Conservation (phyloP, 2,888 invertebrate genomes). For the Spicauda simplicius region DNA sequence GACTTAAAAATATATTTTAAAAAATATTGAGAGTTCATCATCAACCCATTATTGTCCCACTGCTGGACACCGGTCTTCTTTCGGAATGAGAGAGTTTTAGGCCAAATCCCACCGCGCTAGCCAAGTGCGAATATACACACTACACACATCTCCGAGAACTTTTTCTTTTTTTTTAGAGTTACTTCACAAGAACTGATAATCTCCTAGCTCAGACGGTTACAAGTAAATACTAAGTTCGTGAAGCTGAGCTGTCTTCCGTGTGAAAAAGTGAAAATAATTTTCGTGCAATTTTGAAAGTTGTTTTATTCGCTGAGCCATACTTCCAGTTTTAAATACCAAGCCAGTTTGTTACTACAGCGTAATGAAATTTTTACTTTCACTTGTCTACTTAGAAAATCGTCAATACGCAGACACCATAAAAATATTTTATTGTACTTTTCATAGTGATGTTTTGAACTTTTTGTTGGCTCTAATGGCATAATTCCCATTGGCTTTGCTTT, state of each 20-base stretch:
- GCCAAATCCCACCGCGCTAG: too few species aligned
- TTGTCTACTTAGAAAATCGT: conserved; percentile 18
- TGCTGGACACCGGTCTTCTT: too few species aligned
- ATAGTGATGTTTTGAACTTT: not conserved
- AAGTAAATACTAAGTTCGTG: too few species aligned
- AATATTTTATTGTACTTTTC: not conserved
- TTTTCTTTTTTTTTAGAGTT: too few species aligned
- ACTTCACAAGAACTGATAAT: too few species aligned
- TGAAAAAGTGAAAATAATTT: conserved; percentile 8
- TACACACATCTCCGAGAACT: too few species aligned
- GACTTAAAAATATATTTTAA: too few species aligned
- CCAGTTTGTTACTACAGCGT: conserved; percentile 26
- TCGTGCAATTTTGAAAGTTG: conserved; percentile 23
- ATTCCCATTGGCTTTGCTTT: not conserved
- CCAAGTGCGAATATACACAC: too few species aligned
- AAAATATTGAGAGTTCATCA: too few species aligned
- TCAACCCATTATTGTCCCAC: too few species aligned
- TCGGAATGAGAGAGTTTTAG: too few species aligned
- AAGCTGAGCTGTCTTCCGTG: not conserved
- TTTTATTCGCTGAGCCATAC: conserved; percentile 13
- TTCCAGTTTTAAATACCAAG: conserved; percentile 31
- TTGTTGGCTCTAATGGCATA: not conserved
- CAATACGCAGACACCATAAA: not conserved
- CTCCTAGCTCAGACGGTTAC: too few species aligned
- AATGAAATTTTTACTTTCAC: conserved; percentile 29